Evolutionary conservation across 2,113 vertebrate species (phyloP).

Genomic region (Anguilla rostrata): DNA sequence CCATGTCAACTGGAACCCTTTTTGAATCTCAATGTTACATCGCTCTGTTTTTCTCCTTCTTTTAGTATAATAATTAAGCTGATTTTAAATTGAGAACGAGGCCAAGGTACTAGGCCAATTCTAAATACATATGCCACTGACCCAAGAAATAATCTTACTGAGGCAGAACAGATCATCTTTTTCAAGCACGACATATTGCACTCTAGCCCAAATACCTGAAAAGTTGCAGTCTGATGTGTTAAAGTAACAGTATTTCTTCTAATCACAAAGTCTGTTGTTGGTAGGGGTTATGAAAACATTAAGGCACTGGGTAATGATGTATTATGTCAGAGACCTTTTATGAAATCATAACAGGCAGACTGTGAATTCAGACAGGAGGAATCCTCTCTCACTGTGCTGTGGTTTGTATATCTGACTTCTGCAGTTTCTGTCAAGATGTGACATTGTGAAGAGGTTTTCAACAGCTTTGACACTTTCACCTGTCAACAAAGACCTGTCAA

Average conservation of each 20-base stretch:
- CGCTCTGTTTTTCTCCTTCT: slow-evolving; percentile 30
- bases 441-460: background rate
- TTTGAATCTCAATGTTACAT: slow-evolving; percentile 44
- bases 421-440: background rate
- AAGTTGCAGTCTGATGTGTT: slow-evolving; percentile 60
- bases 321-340: slow-evolving; percentile 13
- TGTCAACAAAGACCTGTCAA: background rate
- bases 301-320: slow-evolving; percentile 46
- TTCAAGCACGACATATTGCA: slow-evolving; percentile 69
- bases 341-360: slow-evolving; percentile 10
- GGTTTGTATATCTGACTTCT: background rate
- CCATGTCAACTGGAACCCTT: background rate
- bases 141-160: slow-evolving; percentile 61
- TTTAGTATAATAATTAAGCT: slow-evolving; percentile 30
- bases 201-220: slow-evolving; percentile 47
- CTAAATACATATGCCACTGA: slow-evolving; percentile 68
- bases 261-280: slow-evolving; percentile 59
- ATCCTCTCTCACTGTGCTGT: background rate
- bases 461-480: background rate
- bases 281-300: slow-evolving; percentile 63
- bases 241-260: slow-evolving; percentile 72
- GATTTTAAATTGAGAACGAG: slow-evolving; percentile 52
- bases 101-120: slow-evolving; percentile 48
- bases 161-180: slow-evolving; percentile 55
- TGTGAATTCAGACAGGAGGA: background rate